Base-by-base conservation (phyloP, 2,888 invertebrate genomes). In the Lepidochitona cinerea region DNA sequence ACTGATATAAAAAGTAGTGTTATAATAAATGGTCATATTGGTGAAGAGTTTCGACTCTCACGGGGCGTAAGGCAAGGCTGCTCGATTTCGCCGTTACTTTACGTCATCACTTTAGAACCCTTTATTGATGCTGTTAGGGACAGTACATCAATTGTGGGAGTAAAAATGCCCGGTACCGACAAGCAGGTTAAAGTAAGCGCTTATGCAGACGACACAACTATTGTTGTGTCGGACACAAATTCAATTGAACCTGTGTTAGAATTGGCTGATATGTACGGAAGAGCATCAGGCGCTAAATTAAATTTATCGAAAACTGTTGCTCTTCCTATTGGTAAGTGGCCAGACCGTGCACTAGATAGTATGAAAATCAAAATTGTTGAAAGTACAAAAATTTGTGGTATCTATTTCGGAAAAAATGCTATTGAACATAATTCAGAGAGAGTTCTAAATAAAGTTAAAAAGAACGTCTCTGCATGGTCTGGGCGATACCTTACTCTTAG, bases 241-340 rank as follows among this genome's bases (percentile, higher is more conserved):
- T 69, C 69, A 26, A 35, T 73, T 36, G 7, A n/a, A 26, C 41
- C 33, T 18, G 23, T 70, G 36, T 23, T 70, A 9, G 37, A 70
- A 32, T 49, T 53, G 49, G 68, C 64, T 18, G 49, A 54, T n/a
- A 37, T 54, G 29, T 73, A 59, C 64, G 68, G 49, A 12, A 66
- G 65, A 41, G 67, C 72, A 18, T 76, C 76, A 3, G 79, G 76
- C 29, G 73, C 79, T 4, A 77, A 75, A 73, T 32, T 75, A 0
- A 76, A 78, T 71, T 70, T 74, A 49, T 59, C 41, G 33, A 79
- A 79, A 71, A 71, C 75, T 18, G 72, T n/a, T 68, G 52, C 75
- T 75, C 6, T 49, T 49, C 49, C 49, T 23, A 49, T 49, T 49
- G 49, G 49, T 49, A 49, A 49, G n/a, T 2, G 49, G 49, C 3